A percentile compares a stretch with the other conserved stretches of the same genome.
These are phyloP conservation scores for Drosophila limbata DNA, from an alignment of 2,888 invertebrate genomes.

Conservation along the genomic window DNA sequence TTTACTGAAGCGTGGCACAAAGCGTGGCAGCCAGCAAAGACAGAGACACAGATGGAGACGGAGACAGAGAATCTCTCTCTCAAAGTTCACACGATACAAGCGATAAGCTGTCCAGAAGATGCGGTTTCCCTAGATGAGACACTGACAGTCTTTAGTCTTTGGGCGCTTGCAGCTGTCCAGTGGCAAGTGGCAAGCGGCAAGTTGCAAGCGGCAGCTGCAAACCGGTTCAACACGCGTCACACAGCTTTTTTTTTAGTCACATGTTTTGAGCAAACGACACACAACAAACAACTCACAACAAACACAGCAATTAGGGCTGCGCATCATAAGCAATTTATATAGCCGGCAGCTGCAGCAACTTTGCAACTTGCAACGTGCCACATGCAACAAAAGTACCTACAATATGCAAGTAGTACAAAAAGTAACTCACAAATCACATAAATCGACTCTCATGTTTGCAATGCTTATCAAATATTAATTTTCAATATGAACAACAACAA, in stretches of 20 bases:
- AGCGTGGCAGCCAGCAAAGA: constrained; percentile 40
- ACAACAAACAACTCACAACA: constrained; percentile 4
- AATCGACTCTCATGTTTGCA: constrained; percentile 39
- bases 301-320: constrained; percentile 40
- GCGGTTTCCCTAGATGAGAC: constrained; percentile 33
- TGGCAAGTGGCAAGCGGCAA: constrained; percentile 32
- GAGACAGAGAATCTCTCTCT: constrained; percentile 13
- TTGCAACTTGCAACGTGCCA: constrained; percentile 25
- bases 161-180: constrained; percentile 33
- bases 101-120: constrained; percentile 60
- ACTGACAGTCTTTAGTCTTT: constrained; percentile 10
- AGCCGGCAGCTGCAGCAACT: constrained; percentile 44
- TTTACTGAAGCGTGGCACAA: constrained; percentile 66
- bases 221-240: constrained; percentile 60
- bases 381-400: neutral
- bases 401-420: neutral
- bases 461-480: constrained; percentile 71
- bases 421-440: constrained; percentile 31
- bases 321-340: constrained; percentile 38
- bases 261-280: neutral
- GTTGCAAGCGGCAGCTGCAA: constrained; percentile 30
- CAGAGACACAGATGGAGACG: neutral
- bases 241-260: constrained; percentile 18
- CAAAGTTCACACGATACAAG: constrained; percentile 69
- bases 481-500: constrained; percentile 54